phyloP scores from a whole-genome alignment of 2,797 vertebrate genomes.

The Halcyon badia region DNA sequence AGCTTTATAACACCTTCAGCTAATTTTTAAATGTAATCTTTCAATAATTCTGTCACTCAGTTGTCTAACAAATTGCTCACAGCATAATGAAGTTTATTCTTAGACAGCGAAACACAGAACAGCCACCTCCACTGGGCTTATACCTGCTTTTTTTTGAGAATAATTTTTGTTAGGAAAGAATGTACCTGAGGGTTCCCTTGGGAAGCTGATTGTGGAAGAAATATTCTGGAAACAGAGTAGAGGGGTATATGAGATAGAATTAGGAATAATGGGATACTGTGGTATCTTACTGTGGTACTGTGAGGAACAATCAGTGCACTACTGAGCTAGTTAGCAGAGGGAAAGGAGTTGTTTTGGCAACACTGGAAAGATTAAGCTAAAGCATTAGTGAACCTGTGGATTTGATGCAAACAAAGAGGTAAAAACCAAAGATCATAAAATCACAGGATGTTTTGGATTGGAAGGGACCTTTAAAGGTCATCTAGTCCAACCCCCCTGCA shows the following conservation, averaged over 20 bases:
- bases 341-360: background rate
- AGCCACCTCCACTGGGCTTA: background rate
- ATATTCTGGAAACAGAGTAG: background rate
- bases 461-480: background rate
- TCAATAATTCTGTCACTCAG: slow-evolving; percentile 30
- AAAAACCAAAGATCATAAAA: background rate
- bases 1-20: slow-evolving; percentile 8
- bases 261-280: background rate
- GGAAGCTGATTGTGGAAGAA: background rate
- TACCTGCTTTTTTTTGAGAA: background rate
- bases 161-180: background rate
- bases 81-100: slow-evolving; percentile 36
- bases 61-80: slow-evolving; percentile 44
- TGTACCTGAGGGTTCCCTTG: background rate
- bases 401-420: background rate
- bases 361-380: background rate
- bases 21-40: slow-evolving; percentile 47
- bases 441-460: background rate
- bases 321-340: background rate
- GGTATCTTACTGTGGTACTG: background rate
- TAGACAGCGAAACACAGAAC: slow-evolving; percentile 8
- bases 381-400: background rate
- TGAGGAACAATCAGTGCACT: background rate
- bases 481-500: rapidly evolving
- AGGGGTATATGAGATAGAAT: background rate